Evolutionary conservation across 2,113 vertebrate genomes (phyloP), one percentile per base, ranked within the genome.

Genomic region (Trachemys scripta): DNA sequence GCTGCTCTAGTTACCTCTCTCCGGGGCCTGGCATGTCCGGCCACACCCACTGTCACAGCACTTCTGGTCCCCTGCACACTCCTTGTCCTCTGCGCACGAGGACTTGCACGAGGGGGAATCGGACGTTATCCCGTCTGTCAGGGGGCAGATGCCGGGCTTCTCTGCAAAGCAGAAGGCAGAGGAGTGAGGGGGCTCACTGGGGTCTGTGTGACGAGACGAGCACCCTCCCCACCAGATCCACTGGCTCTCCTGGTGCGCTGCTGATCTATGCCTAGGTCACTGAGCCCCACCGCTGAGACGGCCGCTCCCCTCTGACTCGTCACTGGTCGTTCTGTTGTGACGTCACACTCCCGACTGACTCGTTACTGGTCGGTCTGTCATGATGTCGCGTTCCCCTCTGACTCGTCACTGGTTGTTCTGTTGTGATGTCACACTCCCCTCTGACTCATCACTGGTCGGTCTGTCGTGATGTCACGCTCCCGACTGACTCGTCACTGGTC

Each of bases 11-110:
- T 97, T 86, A 97, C 95, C 96, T 96, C 1, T 45, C 47, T 96
- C 91, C 0, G 97, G 93, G 14, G 72, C 94, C 2, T 2, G 59
- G 81, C 97, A 97, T 85, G 84, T n/a, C 0, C 0, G 56, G 72
- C 97, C 95, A 1, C 97, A 97, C 14, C 45, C 69, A 83, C 83
- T 97, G 12, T 45, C 54, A 87, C 97, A 97, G 94, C 96, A 95
- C 8, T 97, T 96, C 83, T 96, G 51, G 8, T 65, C 1, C 3
- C 93, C 62, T 0, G 78, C 93, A 45, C 97, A 97, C 85, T 96
- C 95, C 95, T 78, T 45, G 85, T 96, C 96, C 62, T 45, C 25
- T 4, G n/a, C 1, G 8, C 97, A 97, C 72, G 80, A 0, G 1
- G 78, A 27, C 56, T 79, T 38, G 1, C 96, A 96, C 0, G 24